phyloP scores from a whole-genome alignment of 2,113 vertebrate genomes.

The Archocentrus centrarchus region DNA sequence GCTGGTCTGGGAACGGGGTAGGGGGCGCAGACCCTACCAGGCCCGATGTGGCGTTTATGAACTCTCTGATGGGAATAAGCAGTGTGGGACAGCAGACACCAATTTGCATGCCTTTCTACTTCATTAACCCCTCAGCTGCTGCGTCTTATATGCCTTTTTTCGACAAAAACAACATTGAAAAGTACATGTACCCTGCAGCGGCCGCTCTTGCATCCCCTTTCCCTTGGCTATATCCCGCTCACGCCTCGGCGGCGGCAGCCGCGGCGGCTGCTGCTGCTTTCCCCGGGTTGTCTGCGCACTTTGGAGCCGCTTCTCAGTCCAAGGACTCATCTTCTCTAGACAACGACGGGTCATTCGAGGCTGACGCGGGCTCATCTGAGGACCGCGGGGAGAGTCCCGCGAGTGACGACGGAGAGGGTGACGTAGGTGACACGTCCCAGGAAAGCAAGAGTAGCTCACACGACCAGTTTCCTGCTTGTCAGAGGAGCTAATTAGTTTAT shows the following conservation, averaged over 20 bases:
- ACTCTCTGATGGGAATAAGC: constrained; percentile 89
- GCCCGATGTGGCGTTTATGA: constrained; percentile 85
- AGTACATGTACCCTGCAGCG: constrained; percentile 87
- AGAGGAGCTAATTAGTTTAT: constrained; percentile 66
- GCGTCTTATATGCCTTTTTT: constrained; percentile 91
- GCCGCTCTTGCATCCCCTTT: constrained; percentile 83
- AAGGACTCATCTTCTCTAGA: constrained; percentile 66
- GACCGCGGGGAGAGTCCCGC: constrained; percentile 67
- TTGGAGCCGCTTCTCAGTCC: constrained; percentile 56
- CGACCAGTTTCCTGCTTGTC: constrained; percentile 65
- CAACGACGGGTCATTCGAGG: constrained; percentile 59
- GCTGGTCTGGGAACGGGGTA: constrained; percentile 63
- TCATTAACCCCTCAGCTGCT: constrained; percentile 91
- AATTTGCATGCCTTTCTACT: constrained; percentile 92
- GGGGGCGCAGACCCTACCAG: constrained; percentile 69
- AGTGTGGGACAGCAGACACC: constrained; percentile 86
- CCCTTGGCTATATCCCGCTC: constrained; percentile 87
- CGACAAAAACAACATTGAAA: constrained; percentile 89
- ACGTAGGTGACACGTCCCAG: constrained; percentile 57
- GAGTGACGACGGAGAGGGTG: constrained; percentile 62
- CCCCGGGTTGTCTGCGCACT: constrained; percentile 79
- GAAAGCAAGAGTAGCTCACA: constrained; percentile 60
- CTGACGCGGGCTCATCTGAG: constrained; percentile 64
- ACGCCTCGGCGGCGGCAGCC: constrained; percentile 74
- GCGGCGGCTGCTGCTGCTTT: constrained; percentile 82